These are phyloP conservation scores for Schizopygopsis malacanthus DNA, from an alignment of 2,797 vertebrate genomes.

Conservation along the genomic window DNA sequence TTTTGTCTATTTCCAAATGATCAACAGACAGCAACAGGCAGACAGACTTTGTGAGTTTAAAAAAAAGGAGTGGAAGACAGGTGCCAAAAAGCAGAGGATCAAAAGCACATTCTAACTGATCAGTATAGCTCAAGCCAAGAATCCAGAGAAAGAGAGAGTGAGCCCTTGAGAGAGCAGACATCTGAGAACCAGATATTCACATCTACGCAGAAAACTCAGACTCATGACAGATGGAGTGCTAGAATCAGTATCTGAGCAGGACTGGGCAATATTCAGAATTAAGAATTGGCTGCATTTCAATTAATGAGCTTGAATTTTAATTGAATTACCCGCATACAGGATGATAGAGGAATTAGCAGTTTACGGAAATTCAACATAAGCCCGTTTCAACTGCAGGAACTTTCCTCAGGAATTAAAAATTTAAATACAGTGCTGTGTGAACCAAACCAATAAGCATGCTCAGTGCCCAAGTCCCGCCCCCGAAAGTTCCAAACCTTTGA, in stretches of 20 bases:
- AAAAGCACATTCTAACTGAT: constrained; percentile 39
- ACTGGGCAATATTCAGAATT: background rate
- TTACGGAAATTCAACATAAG: background rate
- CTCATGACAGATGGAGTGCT: constrained; percentile 7
- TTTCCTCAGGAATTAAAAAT: too few relatives aligned
- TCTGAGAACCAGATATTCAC: constrained; percentile 30
- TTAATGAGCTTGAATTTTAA: background rate
- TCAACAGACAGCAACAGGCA: constrained; percentile 13
- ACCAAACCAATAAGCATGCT: too few relatives aligned
- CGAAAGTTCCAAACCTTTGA: too few relatives aligned
- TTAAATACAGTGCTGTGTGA: too few relatives aligned
- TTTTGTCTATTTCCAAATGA: constrained; percentile 18
- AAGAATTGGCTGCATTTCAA: constrained; percentile 3
- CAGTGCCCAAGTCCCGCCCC: too few relatives aligned
- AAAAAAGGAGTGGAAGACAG: constrained; percentile 37
- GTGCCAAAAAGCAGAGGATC: constrained; percentile 39
- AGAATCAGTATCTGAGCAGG: background rate
- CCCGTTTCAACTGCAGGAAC: too few relatives aligned
- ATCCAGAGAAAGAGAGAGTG: constrained; percentile 15
- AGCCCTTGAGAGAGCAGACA: constrained; percentile 13
- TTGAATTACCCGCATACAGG: background rate
- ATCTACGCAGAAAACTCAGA: constrained; percentile 8
- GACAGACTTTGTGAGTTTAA: constrained; percentile 14
- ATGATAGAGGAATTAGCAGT: background rate
- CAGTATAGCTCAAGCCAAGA: constrained; percentile 40